A percentile compares a stretch with the other conserved stretches of the same genome.
Conservation (phyloP, 2,888 invertebrate genomes). For the Limnephilus rhombicus region DNA sequence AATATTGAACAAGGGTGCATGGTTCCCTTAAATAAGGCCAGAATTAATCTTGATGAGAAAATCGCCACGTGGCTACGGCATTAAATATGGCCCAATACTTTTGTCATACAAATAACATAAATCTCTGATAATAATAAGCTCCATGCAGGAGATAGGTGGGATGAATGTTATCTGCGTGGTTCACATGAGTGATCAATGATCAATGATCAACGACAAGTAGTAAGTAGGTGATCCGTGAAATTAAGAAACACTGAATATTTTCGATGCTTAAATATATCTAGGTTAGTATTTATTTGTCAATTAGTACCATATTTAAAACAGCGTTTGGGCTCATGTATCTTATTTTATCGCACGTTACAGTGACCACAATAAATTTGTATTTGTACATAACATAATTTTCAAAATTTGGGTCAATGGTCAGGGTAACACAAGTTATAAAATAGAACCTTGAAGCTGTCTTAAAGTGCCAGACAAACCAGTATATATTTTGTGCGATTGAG, state of each 20-base stretch:
- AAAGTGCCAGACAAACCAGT: background rate
- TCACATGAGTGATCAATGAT: background rate
- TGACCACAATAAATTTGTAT: too few relatives aligned
- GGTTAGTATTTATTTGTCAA: too few relatives aligned
- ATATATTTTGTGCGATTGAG: too few relatives aligned
- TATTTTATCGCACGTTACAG: too few relatives aligned
- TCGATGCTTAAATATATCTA: too few relatives aligned
- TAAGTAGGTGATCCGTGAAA: background rate
- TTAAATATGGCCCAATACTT: slow-evolving; percentile 6
- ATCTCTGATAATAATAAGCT: slow-evolving; percentile 9
- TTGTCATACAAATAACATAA: background rate
- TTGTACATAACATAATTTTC: too few relatives aligned
- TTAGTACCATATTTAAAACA: too few relatives aligned
- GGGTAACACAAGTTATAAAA: background rate
- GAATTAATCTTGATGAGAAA: slow-evolving; percentile 70
- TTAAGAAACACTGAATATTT: background rate
- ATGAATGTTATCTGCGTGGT: background rate
- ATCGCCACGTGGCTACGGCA: slow-evolving; percentile 74
- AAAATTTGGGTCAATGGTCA: background rate
- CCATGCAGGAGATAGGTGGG: background rate
- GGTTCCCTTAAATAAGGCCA: slow-evolving; percentile 10
- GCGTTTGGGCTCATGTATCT: too few relatives aligned
- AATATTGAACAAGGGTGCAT: slow-evolving; percentile 47
- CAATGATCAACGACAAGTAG: background rate
- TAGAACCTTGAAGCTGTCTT: too few relatives aligned